These are phyloP conservation scores for Drosophila pseudoananassae DNA, from an alignment of 1,140 invertebrate genomes.

Conservation along the genomic window DNA sequence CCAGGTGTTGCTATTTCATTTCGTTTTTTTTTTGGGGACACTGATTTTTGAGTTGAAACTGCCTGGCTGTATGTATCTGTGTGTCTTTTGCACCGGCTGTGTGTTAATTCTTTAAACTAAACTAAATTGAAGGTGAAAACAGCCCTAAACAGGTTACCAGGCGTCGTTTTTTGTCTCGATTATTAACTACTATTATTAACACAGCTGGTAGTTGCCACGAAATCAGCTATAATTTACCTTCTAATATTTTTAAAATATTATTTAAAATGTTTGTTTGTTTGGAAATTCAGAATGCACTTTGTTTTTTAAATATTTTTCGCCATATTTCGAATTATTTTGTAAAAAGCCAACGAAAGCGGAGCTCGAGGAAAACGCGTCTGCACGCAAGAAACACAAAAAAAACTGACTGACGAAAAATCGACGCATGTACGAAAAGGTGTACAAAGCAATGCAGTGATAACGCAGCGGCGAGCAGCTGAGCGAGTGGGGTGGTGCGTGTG, in stretches of 20 bases:
- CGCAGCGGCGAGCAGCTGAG: conserved; percentile 68
- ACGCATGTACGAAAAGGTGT: conserved; percentile 64
- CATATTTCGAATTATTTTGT: not conserved
- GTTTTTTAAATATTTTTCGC: not conserved
- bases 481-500: conserved; percentile 37
- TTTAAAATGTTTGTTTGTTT: not conserved
- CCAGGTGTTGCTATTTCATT: conserved; percentile 24
- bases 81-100: conserved; percentile 32
- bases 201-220: not conserved
- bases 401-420: conserved; percentile 54
- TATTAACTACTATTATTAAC: conserved; percentile 18
- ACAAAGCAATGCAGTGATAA: conserved; percentile 76
- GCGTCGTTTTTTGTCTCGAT: not conserved
- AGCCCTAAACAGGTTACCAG: conserved; percentile 5
- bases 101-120: conserved; percentile 1
- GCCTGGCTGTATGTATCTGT: conserved; percentile 15
- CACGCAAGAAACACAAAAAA: conserved; percentile 75
- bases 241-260: not conserved
- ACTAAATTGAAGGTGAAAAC: conserved; percentile 25
- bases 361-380: conserved; percentile 66
- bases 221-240: not conserved
- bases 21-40: conserved; percentile 56
- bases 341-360: conserved; percentile 22
- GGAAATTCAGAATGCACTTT: too few relatives aligned
- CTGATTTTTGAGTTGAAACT: conserved; percentile 52